Conservation (phyloP, 2,797 vertebrate species). For the Rhynchonycteris naso region DNA sequence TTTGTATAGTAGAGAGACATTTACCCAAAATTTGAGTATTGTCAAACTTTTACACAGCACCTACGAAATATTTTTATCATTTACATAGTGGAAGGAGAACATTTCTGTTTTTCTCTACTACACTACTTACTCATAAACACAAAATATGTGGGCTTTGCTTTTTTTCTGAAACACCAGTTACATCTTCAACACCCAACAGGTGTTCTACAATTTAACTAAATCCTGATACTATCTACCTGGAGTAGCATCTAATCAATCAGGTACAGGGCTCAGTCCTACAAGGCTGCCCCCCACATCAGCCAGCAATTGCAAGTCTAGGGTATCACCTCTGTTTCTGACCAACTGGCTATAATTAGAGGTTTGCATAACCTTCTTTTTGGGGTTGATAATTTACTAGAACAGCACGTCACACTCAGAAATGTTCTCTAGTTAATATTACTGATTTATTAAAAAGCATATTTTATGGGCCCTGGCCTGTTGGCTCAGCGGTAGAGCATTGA, state of each 20-base stretch:
- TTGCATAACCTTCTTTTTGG: background rate
- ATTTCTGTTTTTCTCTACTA: background rate
- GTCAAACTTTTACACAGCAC: background rate
- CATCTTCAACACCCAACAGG: background rate
- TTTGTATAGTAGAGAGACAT: background rate
- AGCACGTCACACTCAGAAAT: background rate
- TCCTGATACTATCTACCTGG: background rate
- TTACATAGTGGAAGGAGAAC: background rate
- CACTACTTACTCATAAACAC: background rate
- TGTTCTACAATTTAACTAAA: background rate
- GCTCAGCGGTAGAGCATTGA: too few species aligned
- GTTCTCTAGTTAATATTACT: background rate
- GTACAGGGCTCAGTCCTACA: background rate
- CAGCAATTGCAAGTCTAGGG: background rate
- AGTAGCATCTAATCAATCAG: background rate
- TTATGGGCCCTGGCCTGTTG: background rate
- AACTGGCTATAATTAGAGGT: background rate
- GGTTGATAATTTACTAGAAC: background rate
- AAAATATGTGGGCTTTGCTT: background rate
- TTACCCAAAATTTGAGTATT: slow-evolving; percentile 30
- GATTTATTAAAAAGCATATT: background rate
- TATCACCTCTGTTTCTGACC: slow-evolving; percentile 1
- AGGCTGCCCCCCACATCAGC: background rate
- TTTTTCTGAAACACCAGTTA: background rate
- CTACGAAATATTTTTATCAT: slow-evolving; percentile 1